A percentile compares a stretch with the other conserved stretches of the same genome.
Evolutionary conservation across 1,140 invertebrate species (phyloP).

Genomic region (Drosophila bocqueti): DNA sequence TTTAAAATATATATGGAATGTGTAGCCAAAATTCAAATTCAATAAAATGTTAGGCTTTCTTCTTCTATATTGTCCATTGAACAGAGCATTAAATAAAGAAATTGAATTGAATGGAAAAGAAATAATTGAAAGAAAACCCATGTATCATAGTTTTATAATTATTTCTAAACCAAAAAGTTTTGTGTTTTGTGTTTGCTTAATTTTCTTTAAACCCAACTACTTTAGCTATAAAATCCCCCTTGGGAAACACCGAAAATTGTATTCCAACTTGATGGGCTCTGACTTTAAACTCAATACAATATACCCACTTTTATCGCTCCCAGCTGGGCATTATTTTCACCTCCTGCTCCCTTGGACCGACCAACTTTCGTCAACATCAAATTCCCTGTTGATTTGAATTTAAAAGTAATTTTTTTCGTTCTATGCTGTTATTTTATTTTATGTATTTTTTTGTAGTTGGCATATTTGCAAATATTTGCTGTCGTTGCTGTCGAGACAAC

Average conservation of each 20-base stretch:
- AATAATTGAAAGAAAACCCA: background rate
- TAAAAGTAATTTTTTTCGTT: slow-evolving; percentile 48
- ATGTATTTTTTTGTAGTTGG: slow-evolving; percentile 24
- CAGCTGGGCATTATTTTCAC: slow-evolving; percentile 32
- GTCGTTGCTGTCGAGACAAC: slow-evolving; percentile 46
- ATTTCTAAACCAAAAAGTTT: background rate
- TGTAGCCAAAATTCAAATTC: background rate
- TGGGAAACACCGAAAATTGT: slow-evolving; percentile 1
- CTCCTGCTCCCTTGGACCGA: background rate
- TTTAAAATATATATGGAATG: background rate
- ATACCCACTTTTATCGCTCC: slow-evolving; percentile 21
- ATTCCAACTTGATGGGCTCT: slow-evolving; percentile 26
- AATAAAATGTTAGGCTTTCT: background rate
- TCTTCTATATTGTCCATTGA: background rate
- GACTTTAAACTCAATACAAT: slow-evolving; percentile 35
- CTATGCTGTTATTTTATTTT: slow-evolving; percentile 1
- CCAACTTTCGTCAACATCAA: slow-evolving; percentile 39
- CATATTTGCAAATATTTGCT: slow-evolving; percentile 54
- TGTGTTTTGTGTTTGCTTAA: background rate
- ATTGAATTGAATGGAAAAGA: background rate
- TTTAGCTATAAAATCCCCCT: background rate
- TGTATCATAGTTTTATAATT: background rate
- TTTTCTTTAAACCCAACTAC: background rate
- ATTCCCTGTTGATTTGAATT: slow-evolving; percentile 61
- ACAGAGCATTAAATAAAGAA: background rate